These are phyloP conservation scores for Athetis lepigone DNA, from an alignment of 2,888 invertebrate species.

Conservation along the genomic window DNA sequence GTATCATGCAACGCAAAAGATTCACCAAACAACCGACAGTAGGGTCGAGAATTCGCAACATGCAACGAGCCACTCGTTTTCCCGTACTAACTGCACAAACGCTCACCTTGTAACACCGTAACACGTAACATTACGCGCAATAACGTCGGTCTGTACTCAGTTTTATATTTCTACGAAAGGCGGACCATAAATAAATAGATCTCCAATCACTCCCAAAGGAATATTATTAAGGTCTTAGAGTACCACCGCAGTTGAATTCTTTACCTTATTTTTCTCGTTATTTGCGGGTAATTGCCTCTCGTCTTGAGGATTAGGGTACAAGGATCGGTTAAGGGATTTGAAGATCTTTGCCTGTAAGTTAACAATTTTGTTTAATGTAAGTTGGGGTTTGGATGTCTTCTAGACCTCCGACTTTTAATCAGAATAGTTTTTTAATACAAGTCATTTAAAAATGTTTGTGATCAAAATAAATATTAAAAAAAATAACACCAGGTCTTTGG, in stretches of 20 bases:
- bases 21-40: too few species aligned
- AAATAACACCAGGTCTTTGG: too few species aligned
- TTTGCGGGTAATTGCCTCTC: conserved; percentile 37
- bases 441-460: too few species aligned
- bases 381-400: background rate
- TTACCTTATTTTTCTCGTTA: conserved; percentile 37
- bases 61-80: too few species aligned
- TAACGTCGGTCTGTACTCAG: too few species aligned
- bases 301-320: conserved; percentile 17
- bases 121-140: too few species aligned
- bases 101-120: too few species aligned
- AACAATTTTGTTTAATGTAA: conserved; percentile 14
- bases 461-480: too few species aligned
- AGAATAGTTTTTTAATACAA: too few species aligned
- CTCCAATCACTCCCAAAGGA: conserved; percentile 34
- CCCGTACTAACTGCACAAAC: too few species aligned
- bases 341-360: background rate
- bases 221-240: conserved; percentile 7
- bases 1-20: too few species aligned
- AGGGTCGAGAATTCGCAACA: too few species aligned
- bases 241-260: conserved; percentile 18
- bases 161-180: conserved; percentile 35
- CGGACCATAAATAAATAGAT: conserved; percentile 33
- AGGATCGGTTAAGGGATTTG: conserved; percentile 4
- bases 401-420: background rate